Percentiles rank a stretch among this genome's conserved stretches.
phyloP scores from a whole-genome alignment of 2,888 invertebrate species.

The Serrognathus titanus region DNA sequence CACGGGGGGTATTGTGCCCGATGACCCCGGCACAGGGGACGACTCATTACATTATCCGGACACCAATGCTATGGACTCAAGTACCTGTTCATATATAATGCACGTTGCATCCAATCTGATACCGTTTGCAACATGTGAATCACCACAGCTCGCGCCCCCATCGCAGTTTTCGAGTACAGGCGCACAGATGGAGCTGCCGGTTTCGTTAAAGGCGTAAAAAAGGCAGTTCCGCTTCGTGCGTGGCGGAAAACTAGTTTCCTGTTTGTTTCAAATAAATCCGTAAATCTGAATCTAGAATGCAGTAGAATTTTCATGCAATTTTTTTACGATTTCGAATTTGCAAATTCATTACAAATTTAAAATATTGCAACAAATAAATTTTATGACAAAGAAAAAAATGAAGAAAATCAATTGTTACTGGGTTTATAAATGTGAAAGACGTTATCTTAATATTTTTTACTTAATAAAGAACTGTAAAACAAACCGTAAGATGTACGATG shows the following conservation, averaged over 20 bases:
- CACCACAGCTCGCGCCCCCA: constrained; percentile 20
- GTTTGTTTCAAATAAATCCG: neutral
- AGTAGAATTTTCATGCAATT: too few relatives aligned
- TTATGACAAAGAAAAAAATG: too few relatives aligned
- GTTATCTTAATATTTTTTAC: too few relatives aligned
- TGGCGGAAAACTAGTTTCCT: neutral
- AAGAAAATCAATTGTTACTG: too few relatives aligned
- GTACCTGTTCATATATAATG: constrained; percentile 49
- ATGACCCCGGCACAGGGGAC: constrained; percentile 29
- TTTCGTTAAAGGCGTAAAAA: neutral
- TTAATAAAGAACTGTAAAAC: too few relatives aligned
- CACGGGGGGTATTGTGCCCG: constrained; percentile 34
- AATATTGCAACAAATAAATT: too few relatives aligned
- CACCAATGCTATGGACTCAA: constrained; percentile 39
- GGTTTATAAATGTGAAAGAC: too few relatives aligned
- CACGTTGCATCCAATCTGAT: constrained; percentile 44
- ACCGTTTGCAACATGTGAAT: constrained; percentile 43
- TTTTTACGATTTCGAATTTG: too few relatives aligned
- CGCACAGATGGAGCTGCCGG: constrained; percentile 8
- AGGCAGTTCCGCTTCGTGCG: neutral
- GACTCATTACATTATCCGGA: constrained; percentile 35
- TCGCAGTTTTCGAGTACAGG: neutral
- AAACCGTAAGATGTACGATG: too few relatives aligned
- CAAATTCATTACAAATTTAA: too few relatives aligned
- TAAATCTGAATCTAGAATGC: too few relatives aligned